These are phyloP conservation scores for Drosophila nigricruria DNA, from an alignment of 2,888 invertebrate species.

Conservation along the genomic window DNA sequence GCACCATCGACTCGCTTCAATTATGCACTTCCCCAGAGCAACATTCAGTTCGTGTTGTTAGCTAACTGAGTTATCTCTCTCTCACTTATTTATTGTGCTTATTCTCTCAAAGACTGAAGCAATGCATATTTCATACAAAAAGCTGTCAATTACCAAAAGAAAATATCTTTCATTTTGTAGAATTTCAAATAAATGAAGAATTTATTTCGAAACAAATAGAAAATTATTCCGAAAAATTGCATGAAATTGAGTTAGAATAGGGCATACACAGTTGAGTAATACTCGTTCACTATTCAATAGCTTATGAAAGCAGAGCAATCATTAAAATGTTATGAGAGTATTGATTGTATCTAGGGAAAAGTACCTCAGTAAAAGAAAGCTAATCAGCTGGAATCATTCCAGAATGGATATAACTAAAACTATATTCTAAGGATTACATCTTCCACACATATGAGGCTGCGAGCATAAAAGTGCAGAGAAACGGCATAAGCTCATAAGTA, in stretches of 20 bases:
- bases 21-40: conserved; percentile 37
- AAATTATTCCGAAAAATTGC: neutral
- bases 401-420: too few species aligned
- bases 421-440: too few species aligned
- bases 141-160: neutral
- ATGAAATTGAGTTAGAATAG: too few species aligned
- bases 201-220: neutral
- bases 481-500: too few species aligned
- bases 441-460: too few species aligned
- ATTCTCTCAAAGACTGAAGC: neutral
- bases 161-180: neutral
- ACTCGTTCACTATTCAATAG: neutral
- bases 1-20: conserved; percentile 51
- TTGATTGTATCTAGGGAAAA: too few species aligned
- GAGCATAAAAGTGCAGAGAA: too few species aligned
- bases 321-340: too few species aligned
- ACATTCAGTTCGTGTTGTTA: conserved; percentile 20
- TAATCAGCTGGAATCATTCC: too few species aligned
- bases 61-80: conserved; percentile 25
- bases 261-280: neutral
- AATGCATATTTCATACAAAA: conserved; percentile 1
- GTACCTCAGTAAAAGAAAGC: too few species aligned
- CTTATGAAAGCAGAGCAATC: too few species aligned
- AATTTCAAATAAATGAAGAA: neutral
- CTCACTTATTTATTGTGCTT: neutral